Evolutionary conservation across 2,113 vertebrate genomes (phyloP).

Genomic region (Mohoua ochrocephala): DNA sequence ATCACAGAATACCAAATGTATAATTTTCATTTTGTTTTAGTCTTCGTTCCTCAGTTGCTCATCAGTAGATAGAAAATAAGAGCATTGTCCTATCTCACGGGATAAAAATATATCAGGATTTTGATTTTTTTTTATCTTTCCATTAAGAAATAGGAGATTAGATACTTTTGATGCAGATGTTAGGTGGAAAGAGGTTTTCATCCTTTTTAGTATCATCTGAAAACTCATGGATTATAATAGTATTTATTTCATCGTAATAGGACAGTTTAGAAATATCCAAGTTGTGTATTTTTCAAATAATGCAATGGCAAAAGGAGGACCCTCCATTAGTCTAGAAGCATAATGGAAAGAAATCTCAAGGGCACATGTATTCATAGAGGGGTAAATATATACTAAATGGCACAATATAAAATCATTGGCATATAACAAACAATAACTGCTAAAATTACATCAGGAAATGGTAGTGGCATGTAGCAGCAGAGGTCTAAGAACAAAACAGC

Average conservation of each 20-base stretch:
- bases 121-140: not conserved
- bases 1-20: not conserved
- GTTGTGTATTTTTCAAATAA: not conserved
- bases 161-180: not conserved
- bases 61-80: not conserved
- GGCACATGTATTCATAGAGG: not conserved
- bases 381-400: not conserved
- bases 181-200: rapidly evolving
- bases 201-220: not conserved
- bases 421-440: not conserved
- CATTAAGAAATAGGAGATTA: not conserved
- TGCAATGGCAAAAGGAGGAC: not conserved
- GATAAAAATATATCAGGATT: not conserved
- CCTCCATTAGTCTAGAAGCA: not conserved
- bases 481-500: not conserved
- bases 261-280: not conserved
- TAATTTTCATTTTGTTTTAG: not conserved
- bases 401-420: not conserved
- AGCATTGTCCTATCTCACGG: not conserved
- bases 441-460: not conserved
- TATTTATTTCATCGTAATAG: not conserved
- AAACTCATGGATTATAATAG: not conserved
- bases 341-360: not conserved
- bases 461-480: not conserved
- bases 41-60: not conserved